phyloP scores from a whole-genome alignment of 2,888 invertebrate genomes.

The Nomada fabriciana region DNA sequence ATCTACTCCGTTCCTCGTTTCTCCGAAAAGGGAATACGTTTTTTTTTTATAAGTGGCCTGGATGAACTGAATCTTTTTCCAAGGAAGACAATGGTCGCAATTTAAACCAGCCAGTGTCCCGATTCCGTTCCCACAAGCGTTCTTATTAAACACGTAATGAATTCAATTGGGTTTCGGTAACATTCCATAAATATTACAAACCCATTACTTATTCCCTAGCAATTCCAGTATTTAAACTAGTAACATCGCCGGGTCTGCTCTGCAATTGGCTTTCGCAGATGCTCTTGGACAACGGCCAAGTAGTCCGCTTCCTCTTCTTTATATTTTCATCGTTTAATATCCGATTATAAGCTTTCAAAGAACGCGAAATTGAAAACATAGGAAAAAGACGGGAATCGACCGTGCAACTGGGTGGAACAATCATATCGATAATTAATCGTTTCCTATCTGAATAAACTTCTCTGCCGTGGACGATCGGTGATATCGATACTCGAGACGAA shows the following conservation, averaged over 20 bases:
- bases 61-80: background rate
- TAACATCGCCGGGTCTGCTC: background rate
- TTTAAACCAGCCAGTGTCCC: background rate
- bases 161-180: conserved; percentile 20
- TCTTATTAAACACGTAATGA: conserved; percentile 25
- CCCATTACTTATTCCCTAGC: background rate
- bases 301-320: conserved; percentile 3
- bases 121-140: background rate
- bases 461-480: background rate
- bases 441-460: background rate
- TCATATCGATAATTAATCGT: conserved; percentile 13
- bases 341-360: conserved; percentile 21
- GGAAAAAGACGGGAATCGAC: background rate
- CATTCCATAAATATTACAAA: conserved; percentile 46
- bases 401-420: background rate
- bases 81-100: background rate
- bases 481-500: background rate
- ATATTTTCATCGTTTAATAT: conserved; percentile 29
- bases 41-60: too few relatives aligned
- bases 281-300: conserved; percentile 27
- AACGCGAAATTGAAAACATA: conserved; percentile 5
- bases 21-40: too few relatives aligned
- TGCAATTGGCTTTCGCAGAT: conserved; percentile 4
- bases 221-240: conserved; percentile 9
- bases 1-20: too few relatives aligned